Conservation (phyloP, 2,113 vertebrate species). For the Chamaetylas fuelleborni region DNA sequence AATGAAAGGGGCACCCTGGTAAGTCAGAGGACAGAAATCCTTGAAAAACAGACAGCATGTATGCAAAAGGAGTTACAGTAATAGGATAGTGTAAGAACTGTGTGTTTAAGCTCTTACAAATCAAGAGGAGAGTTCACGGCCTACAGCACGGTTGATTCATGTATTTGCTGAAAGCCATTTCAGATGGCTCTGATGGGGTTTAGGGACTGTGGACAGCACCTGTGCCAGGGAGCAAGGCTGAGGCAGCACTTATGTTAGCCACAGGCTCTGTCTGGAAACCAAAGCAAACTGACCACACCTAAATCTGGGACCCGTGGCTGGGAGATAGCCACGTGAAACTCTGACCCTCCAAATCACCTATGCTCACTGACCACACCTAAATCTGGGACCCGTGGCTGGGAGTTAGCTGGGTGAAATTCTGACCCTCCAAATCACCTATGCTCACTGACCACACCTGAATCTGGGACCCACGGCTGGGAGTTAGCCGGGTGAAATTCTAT, state of each 20-base stretch:
- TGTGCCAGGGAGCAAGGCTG: background rate
- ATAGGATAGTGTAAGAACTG: background rate
- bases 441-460: background rate
- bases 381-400: accelerated
- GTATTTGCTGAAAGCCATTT: background rate
- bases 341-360: no score
- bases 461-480: background rate
- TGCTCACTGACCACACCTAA: background rate
- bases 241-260: background rate
- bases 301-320: background rate
- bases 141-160: background rate
- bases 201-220: background rate
- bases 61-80: background rate
- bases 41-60: background rate
- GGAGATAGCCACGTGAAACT: background rate
- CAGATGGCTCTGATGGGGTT: background rate
- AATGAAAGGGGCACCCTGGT: background rate
- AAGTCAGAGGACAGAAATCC: background rate
- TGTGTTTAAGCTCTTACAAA: background rate
- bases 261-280: background rate
- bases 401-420: no score
- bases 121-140: background rate
- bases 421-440: no score
- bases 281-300: background rate
- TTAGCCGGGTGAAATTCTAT: background rate